A percentile compares a stretch with the other conserved stretches of the same genome.
Evolutionary conservation across 1,140 invertebrate species (phyloP).

Genomic region (Euwallacea similis): DNA sequence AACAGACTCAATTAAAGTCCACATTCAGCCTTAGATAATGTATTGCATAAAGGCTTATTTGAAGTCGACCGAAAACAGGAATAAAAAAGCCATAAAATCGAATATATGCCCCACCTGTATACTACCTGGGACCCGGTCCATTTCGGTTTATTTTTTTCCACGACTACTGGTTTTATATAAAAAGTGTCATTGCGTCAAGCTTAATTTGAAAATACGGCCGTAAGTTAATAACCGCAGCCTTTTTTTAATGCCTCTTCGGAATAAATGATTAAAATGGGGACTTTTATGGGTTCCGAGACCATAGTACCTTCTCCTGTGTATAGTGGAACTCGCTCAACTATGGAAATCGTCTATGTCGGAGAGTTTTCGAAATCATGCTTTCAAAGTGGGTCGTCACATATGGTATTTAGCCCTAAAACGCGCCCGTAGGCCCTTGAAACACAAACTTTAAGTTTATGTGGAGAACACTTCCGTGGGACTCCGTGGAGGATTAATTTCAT

Average conservation of each 20-base stretch:
- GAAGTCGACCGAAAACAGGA: slow-evolving; percentile 39
- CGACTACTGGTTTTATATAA: slow-evolving; percentile 54
- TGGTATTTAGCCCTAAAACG: no score
- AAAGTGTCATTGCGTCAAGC: slow-evolving; percentile 48
- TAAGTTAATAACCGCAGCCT: slow-evolving; percentile 41
- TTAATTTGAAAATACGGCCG: slow-evolving; percentile 52
- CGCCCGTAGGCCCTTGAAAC: no score
- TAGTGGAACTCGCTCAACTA: no score
- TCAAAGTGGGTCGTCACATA: no score
- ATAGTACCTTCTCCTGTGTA: no score
- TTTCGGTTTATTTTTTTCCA: slow-evolving; percentile 45
- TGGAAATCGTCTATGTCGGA: no score
- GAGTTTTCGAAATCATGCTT: no score
- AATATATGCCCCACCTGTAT: slow-evolving; percentile 41
- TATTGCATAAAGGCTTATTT: slow-evolving; percentile 44
- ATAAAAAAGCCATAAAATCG: slow-evolving; percentile 47
- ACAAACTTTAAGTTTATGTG: no score
- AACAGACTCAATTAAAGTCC: slow-evolving; percentile 39
- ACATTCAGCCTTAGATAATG: slow-evolving; percentile 42
- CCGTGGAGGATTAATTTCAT: no score
- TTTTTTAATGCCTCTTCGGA: slow-evolving; percentile 17
- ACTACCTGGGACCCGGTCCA: slow-evolving; percentile 37
- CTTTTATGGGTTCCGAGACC: background rate
- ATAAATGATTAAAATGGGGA: slow-evolving; percentile 30
- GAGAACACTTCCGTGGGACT: no score